Conservation (phyloP, 2,888 invertebrate species). For the Andrena trimmerana region DNA sequence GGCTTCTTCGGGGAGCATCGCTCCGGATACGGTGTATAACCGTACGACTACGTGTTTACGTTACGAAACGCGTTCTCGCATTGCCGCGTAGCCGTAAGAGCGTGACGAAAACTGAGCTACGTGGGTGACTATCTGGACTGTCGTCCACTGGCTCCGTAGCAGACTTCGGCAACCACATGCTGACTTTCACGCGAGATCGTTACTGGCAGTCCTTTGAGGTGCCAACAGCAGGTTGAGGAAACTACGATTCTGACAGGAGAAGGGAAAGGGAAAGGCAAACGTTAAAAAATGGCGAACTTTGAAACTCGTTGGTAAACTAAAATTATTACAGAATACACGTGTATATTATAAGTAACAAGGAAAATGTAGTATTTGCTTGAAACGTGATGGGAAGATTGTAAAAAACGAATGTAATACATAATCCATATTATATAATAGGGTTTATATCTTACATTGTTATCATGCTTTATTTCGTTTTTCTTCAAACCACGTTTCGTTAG, state of each 20-base stretch:
- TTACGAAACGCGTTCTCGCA: constrained; percentile 73
- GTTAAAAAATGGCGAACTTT: background rate
- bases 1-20: constrained; percentile 54
- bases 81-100: constrained; percentile 74
- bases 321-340: background rate
- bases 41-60: constrained; percentile 49
- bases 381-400: no score
- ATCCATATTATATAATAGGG: no score
- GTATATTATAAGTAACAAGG: background rate
- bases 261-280: background rate
- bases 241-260: background rate
- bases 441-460: no score
- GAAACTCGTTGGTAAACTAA: background rate
- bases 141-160: constrained; percentile 38
- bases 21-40: constrained; percentile 38
- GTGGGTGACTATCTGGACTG: constrained; percentile 43
- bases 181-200: constrained; percentile 37
- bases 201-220: background rate
- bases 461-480: no score
- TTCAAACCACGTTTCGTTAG: no score
- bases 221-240: background rate
- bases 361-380: no score
- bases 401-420: no score
- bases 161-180: constrained; percentile 15
- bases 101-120: constrained; percentile 73